Conservation (phyloP, 2,888 invertebrate genomes). For the Rhopalosiphum nymphaeae region DNA sequence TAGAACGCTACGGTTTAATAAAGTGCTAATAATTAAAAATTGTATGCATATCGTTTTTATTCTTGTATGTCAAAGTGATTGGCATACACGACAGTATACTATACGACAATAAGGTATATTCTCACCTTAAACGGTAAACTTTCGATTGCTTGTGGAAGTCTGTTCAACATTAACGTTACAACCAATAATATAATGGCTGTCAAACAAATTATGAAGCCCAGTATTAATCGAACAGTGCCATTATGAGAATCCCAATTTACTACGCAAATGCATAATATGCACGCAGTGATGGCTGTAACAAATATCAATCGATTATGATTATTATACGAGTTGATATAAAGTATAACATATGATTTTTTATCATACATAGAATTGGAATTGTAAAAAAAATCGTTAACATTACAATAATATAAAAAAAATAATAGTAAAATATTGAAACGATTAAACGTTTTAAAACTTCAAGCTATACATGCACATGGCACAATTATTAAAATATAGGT, state of each 20-base stretch:
- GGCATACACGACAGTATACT: too few relatives aligned
- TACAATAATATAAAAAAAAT: neutral
- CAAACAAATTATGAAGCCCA: conserved; percentile 71
- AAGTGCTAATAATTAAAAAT: too few relatives aligned
- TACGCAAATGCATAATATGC: conserved; percentile 73
- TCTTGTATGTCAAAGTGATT: too few relatives aligned
- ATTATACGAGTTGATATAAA: neutral
- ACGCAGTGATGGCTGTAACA: conserved; percentile 73
- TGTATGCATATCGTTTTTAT: too few relatives aligned
- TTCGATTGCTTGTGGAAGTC: conserved; percentile 78
- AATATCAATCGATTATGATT: neutral
- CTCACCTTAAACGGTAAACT: conserved; percentile 81
- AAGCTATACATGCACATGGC: neutral
- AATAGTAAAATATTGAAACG: neutral
- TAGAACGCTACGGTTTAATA: too few relatives aligned
- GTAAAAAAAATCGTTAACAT: neutral
- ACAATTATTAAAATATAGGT: neutral
- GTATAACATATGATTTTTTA: neutral
- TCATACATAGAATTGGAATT: neutral
- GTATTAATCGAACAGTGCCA: conserved; percentile 68
- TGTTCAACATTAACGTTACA: conserved; percentile 74
- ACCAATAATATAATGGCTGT: conserved; percentile 73
- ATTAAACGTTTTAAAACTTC: neutral
- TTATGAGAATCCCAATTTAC: conserved; percentile 69
- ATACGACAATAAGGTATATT: neutral